Conservation (phyloP, 1,140 invertebrate species). For the Drosophila ananassae region DNA sequence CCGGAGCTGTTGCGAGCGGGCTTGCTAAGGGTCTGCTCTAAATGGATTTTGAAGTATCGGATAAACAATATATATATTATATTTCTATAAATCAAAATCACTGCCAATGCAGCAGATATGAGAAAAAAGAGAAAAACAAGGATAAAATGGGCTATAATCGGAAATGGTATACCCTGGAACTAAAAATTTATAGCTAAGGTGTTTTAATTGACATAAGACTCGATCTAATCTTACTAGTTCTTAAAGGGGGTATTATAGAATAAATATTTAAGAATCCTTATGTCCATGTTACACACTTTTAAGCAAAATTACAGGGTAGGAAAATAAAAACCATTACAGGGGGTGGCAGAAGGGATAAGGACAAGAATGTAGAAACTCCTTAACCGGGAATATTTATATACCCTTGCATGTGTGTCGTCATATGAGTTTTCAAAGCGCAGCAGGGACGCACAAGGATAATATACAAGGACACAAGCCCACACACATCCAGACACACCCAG, state of each 20-base stretch:
- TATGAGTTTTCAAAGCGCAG: slow-evolving; percentile 44
- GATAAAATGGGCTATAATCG: background rate
- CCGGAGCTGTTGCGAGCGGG: background rate
- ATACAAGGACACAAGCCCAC: background rate
- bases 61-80: slow-evolving; percentile 41
- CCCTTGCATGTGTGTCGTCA: slow-evolving; percentile 5
- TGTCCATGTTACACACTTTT: too few species aligned
- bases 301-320: too few species aligned
- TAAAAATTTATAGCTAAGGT: too few species aligned
- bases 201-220: too few species aligned
- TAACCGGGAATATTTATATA: slow-evolving; percentile 31
- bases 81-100: slow-evolving; percentile 49
- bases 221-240: too few species aligned
- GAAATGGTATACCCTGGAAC: background rate
- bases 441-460: slow-evolving; percentile 14
- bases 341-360: background rate
- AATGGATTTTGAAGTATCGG: slow-evolving; percentile 42
- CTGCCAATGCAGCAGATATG: slow-evolving; percentile 3
- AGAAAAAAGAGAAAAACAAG: background rate
- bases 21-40: background rate
- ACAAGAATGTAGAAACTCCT: slow-evolving; percentile 2
- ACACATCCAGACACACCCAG: slow-evolving; percentile 3
- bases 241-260: too few species aligned
- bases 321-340: background rate
- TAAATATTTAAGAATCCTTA: too few species aligned